A percentile compares a stretch with the other conserved stretches of the same genome.
phyloP scores from a whole-genome alignment of 2,797 vertebrate species.

The Chromis chromis region DNA sequence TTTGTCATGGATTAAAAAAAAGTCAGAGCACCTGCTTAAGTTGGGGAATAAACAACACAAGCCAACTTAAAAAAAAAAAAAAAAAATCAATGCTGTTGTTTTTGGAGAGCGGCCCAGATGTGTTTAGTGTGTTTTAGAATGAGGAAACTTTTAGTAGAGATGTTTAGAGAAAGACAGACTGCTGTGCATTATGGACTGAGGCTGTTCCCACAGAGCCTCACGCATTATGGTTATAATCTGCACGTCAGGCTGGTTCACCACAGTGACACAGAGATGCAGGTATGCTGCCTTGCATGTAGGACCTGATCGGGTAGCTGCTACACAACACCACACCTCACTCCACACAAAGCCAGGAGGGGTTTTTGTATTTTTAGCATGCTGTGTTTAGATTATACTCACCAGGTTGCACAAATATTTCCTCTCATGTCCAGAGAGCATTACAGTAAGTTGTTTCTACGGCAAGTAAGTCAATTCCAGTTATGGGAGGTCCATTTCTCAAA shows the following conservation, averaged over 20 bases:
- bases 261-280: constrained; percentile 55
- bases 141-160: not conserved
- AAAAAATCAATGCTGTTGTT: constrained; percentile 43
- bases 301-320: constrained; percentile 66
- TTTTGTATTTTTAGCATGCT: constrained; percentile 44
- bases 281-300: constrained; percentile 78
- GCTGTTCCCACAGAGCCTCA: not conserved
- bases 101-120: constrained; percentile 22
- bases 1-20: constrained; percentile 9
- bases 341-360: constrained; percentile 37
- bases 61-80: constrained; percentile 9
- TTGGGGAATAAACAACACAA: constrained; percentile 26
- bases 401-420: not conserved
- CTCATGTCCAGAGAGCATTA: not conserved
- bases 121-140: constrained; percentile 19
- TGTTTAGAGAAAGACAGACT: not conserved
- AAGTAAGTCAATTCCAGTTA: not conserved
- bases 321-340: constrained; percentile 53
- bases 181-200: not conserved
- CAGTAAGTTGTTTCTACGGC: not conserved
- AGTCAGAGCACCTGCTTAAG: constrained; percentile 16
- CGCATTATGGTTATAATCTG: constrained; percentile 18
- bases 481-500: constrained; percentile 9
- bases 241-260: constrained; percentile 21
- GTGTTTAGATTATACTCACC: constrained; percentile 4